Evolutionary conservation across 2,797 vertebrate genomes (phyloP), one percentile per base, ranked within the genome.

Genomic region (Anabacerthia variegaticeps): DNA sequence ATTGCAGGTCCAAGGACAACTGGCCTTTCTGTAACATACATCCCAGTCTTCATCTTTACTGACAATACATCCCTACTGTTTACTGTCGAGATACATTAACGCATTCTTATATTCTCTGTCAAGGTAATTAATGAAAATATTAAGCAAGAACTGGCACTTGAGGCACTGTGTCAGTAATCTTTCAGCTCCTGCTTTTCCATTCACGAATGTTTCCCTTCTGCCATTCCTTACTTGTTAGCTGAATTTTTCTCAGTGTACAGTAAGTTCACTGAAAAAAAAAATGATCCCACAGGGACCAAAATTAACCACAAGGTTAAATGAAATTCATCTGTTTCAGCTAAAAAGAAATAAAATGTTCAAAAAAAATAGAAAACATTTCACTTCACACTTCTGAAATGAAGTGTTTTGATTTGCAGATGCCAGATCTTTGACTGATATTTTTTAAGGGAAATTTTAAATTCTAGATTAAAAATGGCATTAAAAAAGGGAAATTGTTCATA

Each of bases 341-440:
- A 79, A 92, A 59, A 52, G 22, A 80, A 86, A 81, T 26, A 26
- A 84, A 54, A 55, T 86, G 55, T 56, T 79, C 0, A 59, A 86
- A 87, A 89, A 82, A 91, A 77, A 55, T 36, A 24, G 21, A 48
- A 74, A 92, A 82, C 18, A 48, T 71, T 88, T 83, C 39, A 72
- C 36, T 88, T 81, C 51, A 82, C 61, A 24, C 52, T 89, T 93
- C 34, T 79, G 58, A 86, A 92, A 62, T 58, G 65, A 92, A 92
- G 46, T 93, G 65, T 91, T 93, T 92, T 89, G 77, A 82, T 94
- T 89, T 92, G 74, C 89, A 92, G 88, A 72, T 93, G 86, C 88
- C 86, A 89, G 44, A 85, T 80, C 43, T 91, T 85, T 87, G 77
- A 65, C 51, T 84, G 88, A 80, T 27, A 13, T 85, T 90, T 95